Evolutionary conservation across 2,113 vertebrate species (phyloP), one percentile per base, ranked within the genome.

Genomic region (Tonatia bakeri): DNA sequence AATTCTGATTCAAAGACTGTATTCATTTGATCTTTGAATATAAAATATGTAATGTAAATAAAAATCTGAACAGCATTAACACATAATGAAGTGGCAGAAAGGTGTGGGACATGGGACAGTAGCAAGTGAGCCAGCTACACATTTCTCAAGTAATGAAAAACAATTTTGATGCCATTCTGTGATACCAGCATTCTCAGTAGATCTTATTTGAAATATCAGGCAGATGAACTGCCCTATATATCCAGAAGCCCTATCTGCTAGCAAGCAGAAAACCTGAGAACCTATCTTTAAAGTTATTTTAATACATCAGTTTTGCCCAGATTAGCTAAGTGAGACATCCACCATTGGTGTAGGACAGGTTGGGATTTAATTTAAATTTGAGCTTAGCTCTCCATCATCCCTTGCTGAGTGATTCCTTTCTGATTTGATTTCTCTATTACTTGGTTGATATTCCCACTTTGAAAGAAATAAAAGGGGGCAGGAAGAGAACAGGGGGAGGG

Each of bases 21-120:
- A 72, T n/a, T 98, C 92, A 36, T 98, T 97, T 98, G 97, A 97
- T 97, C 96, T 97, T 87, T 96, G 90, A 81, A 94, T 94, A 98
- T 86, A 95, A 96, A 97, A 94, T 94, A 94, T 38, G 65, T 94
- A 94, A 97, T 77, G 65, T 77, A 98, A 98, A 98, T 8, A 76
- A 98, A 98, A 97, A 91, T 95, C 86, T 86, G 86, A 97, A 92
- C 72, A 94, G 59, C 38, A 85, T 91, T 72, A 95, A 97, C 86
- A 96, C 82, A 95, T 95, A 95, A 97, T 80, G 43, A 84, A 97
- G 69, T 87, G 50, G 52, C 93, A 97, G 97, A 96, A 97, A 97
- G 95, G 80, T 40, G 31, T 52, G 76, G 75, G 95, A 87, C 82
- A 5, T 61, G 28, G 67, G 61, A 94, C 91, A 96, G 47, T 77